These are phyloP conservation scores for Varanus komodoensis DNA, from an alignment of 2,113 vertebrate species.

Conservation along the genomic window DNA sequence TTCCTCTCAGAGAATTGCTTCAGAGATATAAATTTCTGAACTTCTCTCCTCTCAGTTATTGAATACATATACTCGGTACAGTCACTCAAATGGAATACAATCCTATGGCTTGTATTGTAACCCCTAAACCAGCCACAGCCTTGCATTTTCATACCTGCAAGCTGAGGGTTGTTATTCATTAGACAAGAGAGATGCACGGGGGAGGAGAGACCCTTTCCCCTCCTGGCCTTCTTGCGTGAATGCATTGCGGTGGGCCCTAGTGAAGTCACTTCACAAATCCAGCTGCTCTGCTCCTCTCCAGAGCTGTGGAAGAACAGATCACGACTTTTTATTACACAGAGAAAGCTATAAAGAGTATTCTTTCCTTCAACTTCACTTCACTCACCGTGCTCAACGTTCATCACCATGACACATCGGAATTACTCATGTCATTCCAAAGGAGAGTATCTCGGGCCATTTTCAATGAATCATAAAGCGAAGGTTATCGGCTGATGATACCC, in stretches of 20 bases:
- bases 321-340: constrained; percentile 57
- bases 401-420: constrained; percentile 56
- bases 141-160: no score
- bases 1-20: no score
- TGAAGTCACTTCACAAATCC: not conserved
- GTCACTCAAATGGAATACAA: no score
- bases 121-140: no score
- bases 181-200: not conserved
- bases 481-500: constrained; percentile 70
- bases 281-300: not conserved
- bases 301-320: not conserved
- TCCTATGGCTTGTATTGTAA: no score
- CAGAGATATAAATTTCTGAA: no score
- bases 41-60: no score
- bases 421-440: constrained; percentile 57
- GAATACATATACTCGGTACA: no score
- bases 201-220: not conserved
- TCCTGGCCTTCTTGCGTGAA: not conserved
- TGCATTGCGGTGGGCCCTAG: not conserved
- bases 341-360: constrained; percentile 63
- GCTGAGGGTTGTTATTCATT: no score
- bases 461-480: constrained; percentile 70
- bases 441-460: constrained; percentile 66
- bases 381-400: constrained; percentile 65
- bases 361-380: constrained; percentile 47